Evolutionary conservation across 1,140 invertebrate species (phyloP).

Genomic region (Tenebrio molitor): DNA sequence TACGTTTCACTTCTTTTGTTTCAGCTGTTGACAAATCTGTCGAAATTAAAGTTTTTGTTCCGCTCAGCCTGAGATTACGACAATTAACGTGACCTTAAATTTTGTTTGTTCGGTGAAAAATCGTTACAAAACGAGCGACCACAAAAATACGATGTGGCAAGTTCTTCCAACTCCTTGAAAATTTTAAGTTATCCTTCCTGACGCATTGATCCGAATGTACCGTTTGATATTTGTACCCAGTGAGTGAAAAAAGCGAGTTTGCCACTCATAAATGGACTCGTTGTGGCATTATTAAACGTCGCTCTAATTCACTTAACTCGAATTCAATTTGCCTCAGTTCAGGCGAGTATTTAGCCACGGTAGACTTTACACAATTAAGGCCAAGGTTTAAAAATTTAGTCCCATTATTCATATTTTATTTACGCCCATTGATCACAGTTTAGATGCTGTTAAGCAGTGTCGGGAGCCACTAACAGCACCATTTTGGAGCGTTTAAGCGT

Average conservation of each 20-base stretch:
- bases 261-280: background rate
- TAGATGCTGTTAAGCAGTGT: slow-evolving; percentile 13
- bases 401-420: slow-evolving; percentile 8
- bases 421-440: slow-evolving; percentile 14
- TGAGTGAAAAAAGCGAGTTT: no score
- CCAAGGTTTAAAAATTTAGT: background rate
- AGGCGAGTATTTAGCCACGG: background rate
- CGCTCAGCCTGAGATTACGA: no score
- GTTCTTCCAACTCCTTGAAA: no score
- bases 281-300: background rate
- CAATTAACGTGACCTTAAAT: no score
- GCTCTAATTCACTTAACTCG: slow-evolving; percentile 1
- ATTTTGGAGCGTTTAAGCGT: slow-evolving; percentile 2
- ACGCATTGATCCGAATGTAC: background rate
- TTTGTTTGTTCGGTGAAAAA: no score
- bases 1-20: no score
- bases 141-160: no score
- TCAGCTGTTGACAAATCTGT: no score
- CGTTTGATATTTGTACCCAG: background rate
- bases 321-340: background rate
- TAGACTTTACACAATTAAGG: background rate
- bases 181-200: background rate
- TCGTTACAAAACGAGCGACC: no score
- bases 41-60: no score
- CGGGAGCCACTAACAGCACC: background rate